A percentile compares a stretch with the other conserved stretches of the same genome.
These are phyloP conservation scores for Sipha flava DNA, from an alignment of 1,140 invertebrate genomes.

Conservation along the genomic window DNA sequence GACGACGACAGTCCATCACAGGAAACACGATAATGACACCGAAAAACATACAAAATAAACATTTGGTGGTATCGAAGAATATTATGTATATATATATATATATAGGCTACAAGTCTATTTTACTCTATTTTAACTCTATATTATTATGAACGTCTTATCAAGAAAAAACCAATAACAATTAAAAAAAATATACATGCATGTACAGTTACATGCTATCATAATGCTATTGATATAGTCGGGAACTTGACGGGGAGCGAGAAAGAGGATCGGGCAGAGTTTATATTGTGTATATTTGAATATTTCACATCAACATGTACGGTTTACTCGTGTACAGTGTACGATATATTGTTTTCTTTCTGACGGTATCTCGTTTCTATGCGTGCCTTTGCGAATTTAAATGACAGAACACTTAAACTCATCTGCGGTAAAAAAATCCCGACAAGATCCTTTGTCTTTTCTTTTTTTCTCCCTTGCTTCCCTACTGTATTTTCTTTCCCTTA, in stretches of 20 bases:
- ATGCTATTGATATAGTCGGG: neutral
- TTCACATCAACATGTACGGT: neutral
- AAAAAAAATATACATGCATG: no score
- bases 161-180: neutral
- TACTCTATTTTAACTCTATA: no score
- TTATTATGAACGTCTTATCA: no score
- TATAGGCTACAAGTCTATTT: no score
- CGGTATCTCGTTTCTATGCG: neutral
- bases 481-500: neutral
- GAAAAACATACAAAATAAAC: neutral
- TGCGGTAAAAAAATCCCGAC: neutral
- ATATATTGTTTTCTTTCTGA: slow-evolving; percentile 11
- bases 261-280: neutral
- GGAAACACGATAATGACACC: slow-evolving; percentile 27
- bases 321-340: neutral
- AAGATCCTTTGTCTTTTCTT: slow-evolving; percentile 9
- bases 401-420: slow-evolving; percentile 30
- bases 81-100: no score
- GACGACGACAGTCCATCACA: neutral
- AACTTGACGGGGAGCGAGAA: neutral
- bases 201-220: neutral
- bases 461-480: neutral
- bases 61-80: neutral
- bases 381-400: slow-evolving; percentile 25
- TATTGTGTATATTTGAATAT: slow-evolving; percentile 1